Conservation (phyloP, 2,888 invertebrate genomes). For the Ectemnius continuus region DNA sequence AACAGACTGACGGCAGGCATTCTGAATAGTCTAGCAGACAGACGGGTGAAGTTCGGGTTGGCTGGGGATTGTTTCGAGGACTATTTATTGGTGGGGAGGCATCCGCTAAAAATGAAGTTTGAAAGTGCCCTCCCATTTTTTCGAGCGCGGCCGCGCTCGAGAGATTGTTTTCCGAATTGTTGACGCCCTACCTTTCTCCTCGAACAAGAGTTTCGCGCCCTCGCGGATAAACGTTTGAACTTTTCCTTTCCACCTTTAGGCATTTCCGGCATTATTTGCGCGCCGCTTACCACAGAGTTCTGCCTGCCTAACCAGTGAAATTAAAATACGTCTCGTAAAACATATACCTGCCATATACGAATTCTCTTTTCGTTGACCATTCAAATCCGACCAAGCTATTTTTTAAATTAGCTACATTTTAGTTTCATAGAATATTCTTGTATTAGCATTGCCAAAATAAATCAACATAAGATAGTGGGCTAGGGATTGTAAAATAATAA, state of each 20-base stretch:
- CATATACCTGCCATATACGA: neutral
- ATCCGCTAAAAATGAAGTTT: slow-evolving; percentile 46
- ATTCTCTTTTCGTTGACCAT: neutral
- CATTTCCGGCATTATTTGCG: neutral
- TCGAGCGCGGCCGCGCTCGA: neutral
- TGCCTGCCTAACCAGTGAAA: neutral
- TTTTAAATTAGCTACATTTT: too few species aligned
- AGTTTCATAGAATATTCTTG: too few species aligned
- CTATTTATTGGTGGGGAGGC: slow-evolving; percentile 39
- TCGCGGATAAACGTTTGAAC: slow-evolving; percentile 34
- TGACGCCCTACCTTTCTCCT: slow-evolving; percentile 30
- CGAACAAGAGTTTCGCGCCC: slow-evolving; percentile 10
- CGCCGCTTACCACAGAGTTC: neutral
- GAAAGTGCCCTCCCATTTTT: slow-evolving; percentile 24
- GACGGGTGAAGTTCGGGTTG: too few species aligned
- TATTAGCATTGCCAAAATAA: too few species aligned
- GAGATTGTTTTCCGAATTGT: slow-evolving; percentile 41
- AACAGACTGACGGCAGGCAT: too few species aligned
- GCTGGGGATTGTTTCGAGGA: slow-evolving; percentile 18
- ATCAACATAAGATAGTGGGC: too few species aligned
- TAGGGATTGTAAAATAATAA: too few species aligned
- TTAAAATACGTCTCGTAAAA: neutral
- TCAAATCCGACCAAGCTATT: too few species aligned
- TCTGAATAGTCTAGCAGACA: too few species aligned
- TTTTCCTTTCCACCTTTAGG: neutral